These are phyloP conservation scores for Acanthurus tractus DNA, from an alignment of 2,797 vertebrate genomes.

Conservation along the genomic window DNA sequence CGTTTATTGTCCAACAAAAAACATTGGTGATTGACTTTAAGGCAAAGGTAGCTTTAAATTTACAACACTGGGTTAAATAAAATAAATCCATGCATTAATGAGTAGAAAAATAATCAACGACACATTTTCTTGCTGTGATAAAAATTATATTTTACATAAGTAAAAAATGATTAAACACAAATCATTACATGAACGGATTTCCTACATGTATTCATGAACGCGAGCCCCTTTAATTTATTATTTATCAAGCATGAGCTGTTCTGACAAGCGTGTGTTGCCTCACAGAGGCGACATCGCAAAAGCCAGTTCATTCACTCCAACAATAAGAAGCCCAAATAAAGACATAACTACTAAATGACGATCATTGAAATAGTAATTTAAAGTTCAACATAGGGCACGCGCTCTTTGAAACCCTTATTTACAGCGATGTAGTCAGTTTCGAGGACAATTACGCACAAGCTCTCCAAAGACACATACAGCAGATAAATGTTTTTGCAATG, in stretches of 20 bases:
- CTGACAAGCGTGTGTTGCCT: slow-evolving; percentile 60
- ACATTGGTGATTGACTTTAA: slow-evolving; percentile 66
- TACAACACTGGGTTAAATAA: slow-evolving; percentile 59
- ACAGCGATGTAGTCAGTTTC: slow-evolving; percentile 37
- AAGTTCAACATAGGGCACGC: slow-evolving; percentile 19
- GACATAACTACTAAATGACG: slow-evolving; percentile 6
- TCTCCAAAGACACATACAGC: slow-evolving; percentile 54
- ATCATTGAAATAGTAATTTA: background rate
- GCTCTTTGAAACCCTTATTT: slow-evolving; percentile 41
- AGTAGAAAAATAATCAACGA: slow-evolving; percentile 77
- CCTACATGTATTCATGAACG: slow-evolving; percentile 34
- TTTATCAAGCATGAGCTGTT: slow-evolving; percentile 37
- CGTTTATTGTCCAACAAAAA: slow-evolving; percentile 80
- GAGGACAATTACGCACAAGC: slow-evolving; percentile 63
- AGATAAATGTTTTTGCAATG: slow-evolving; percentile 31
- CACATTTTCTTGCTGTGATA: slow-evolving; percentile 72
- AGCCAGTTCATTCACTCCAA: slow-evolving; percentile 28
- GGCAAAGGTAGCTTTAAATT: slow-evolving; percentile 67
- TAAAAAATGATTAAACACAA: slow-evolving; percentile 65
- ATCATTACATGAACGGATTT: slow-evolving; percentile 33
- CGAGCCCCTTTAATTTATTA: slow-evolving; percentile 26
- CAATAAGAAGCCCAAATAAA: slow-evolving; percentile 17
- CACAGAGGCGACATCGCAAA: slow-evolving; percentile 75
- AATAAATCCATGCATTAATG: slow-evolving; percentile 66
- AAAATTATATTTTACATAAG: slow-evolving; percentile 70